These are phyloP conservation scores for Oligia strigilis DNA, from an alignment of 2,888 invertebrate genomes.

Conservation along the genomic window DNA sequence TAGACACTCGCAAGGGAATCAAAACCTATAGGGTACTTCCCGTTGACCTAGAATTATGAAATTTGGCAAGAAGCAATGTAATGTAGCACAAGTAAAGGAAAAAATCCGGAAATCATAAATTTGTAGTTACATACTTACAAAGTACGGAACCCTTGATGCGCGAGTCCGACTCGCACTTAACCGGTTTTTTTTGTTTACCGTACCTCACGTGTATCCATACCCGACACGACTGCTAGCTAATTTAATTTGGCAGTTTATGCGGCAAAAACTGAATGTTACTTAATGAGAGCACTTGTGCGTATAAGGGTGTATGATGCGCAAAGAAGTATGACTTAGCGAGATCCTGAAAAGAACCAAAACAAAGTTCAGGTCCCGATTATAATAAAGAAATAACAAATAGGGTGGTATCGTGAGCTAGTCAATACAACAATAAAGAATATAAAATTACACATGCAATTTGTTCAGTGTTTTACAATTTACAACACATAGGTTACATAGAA, in stretches of 20 bases:
- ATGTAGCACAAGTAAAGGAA: no score
- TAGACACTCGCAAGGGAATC: no score
- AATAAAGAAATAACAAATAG: constrained; percentile 45
- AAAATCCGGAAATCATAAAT: no score
- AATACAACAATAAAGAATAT: constrained; percentile 31
- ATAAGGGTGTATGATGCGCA: background rate
- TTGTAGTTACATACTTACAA: no score
- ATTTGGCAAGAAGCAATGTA: no score
- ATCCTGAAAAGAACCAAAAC: constrained; percentile 30
- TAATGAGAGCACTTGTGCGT: background rate
- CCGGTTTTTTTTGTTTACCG: no score
- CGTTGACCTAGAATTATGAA: no score
- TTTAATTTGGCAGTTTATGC: background rate
- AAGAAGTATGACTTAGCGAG: constrained; percentile 16
- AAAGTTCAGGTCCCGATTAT: constrained; percentile 51
- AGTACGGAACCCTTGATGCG: no score
- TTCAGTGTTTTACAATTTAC: constrained; percentile 39
- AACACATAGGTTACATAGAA: constrained; percentile 29
- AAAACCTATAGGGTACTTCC: no score
- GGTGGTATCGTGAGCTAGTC: constrained; percentile 32
- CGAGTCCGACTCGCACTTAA: no score
- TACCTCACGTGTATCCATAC: no score
- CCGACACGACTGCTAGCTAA: no score
- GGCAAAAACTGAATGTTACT: background rate
- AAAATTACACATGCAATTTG: constrained; percentile 33